These are phyloP conservation scores for Catharus minimus DNA, from an alignment of 2,113 vertebrate species.

Conservation along the genomic window DNA sequence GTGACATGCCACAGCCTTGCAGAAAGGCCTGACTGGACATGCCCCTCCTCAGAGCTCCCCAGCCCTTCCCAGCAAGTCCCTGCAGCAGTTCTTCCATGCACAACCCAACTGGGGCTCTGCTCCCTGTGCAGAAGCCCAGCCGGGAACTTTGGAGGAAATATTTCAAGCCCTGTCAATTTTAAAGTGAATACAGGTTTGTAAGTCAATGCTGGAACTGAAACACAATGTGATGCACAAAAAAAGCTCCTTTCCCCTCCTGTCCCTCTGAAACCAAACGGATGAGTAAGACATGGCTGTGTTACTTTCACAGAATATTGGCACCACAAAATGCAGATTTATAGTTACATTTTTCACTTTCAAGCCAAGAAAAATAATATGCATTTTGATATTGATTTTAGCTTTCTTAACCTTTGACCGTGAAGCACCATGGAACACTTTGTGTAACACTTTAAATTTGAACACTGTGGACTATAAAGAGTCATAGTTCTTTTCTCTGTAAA, in stretches of 20 bases:
- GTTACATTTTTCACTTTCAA: not conserved
- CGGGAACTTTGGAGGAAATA: not conserved
- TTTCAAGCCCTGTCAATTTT: not conserved
- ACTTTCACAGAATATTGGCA: not conserved
- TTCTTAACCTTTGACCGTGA: constrained; percentile 19
- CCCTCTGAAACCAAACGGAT: not conserved
- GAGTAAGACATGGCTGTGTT: not conserved
- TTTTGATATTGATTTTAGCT: not conserved
- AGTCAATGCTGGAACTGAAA: not conserved
- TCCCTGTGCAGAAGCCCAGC: not conserved
- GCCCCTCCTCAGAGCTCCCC: not conserved
- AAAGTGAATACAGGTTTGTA: not conserved
- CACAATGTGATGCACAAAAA: not conserved
- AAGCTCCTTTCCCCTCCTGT: not conserved
- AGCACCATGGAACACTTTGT: not conserved
- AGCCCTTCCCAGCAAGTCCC: not conserved
- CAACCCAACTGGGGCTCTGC: not conserved
- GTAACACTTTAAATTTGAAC: not conserved
- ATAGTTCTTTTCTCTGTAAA: not conserved
- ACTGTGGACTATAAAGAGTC: not conserved
- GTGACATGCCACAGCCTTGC: not conserved
- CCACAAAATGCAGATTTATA: not conserved
- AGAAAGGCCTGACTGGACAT: not conserved
- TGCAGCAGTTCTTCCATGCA: rapidly evolving
- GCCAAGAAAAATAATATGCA: not conserved